Evolutionary conservation across 2,888 invertebrate species (phyloP).

Genomic region (Netelia fuscicornis): DNA sequence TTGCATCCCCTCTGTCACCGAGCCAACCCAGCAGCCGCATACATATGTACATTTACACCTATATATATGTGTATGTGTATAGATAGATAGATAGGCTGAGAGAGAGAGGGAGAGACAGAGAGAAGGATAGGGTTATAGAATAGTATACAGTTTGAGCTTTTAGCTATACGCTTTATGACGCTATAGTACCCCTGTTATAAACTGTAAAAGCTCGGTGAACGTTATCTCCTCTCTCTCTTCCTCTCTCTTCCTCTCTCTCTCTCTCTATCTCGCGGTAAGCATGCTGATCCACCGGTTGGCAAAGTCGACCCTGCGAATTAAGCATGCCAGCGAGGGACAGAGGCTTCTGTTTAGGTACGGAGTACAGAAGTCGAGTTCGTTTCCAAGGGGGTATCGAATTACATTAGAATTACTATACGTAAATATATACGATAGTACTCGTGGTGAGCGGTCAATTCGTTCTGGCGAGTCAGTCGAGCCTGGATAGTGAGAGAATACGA

Average conservation of each 20-base stretch:
- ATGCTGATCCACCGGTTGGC: conserved; percentile 44
- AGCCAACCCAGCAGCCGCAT: conserved; percentile 61
- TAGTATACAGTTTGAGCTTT: conserved; percentile 53
- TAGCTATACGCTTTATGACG: conserved; percentile 20
- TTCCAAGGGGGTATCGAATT: conserved; percentile 28
- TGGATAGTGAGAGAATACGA: not conserved
- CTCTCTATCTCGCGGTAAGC: conserved; percentile 30
- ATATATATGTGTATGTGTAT: conserved; percentile 3
- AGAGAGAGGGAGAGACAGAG: conserved; percentile 15
- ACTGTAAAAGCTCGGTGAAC: conserved; percentile 57
- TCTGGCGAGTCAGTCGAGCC: not conserved
- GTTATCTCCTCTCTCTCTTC: not conserved
- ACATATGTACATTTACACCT: conserved; percentile 60
- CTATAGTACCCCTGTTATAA: conserved; percentile 37
- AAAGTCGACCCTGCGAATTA: conserved; percentile 66
- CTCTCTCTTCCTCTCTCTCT: conserved; percentile 9
- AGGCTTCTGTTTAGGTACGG: not conserved
- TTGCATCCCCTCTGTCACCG: conserved; percentile 57
- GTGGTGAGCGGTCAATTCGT: not conserved
- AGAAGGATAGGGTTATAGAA: conserved; percentile 44
- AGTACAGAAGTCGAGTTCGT: not conserved
- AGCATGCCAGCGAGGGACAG: conserved; percentile 46
- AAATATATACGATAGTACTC: not conserved
- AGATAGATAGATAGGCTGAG: conserved; percentile 27
- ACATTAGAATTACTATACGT: conserved; percentile 16